Evolutionary conservation across 1,140 invertebrate genomes (phyloP).

Genomic region (Aphelenchoides fujianensis): DNA sequence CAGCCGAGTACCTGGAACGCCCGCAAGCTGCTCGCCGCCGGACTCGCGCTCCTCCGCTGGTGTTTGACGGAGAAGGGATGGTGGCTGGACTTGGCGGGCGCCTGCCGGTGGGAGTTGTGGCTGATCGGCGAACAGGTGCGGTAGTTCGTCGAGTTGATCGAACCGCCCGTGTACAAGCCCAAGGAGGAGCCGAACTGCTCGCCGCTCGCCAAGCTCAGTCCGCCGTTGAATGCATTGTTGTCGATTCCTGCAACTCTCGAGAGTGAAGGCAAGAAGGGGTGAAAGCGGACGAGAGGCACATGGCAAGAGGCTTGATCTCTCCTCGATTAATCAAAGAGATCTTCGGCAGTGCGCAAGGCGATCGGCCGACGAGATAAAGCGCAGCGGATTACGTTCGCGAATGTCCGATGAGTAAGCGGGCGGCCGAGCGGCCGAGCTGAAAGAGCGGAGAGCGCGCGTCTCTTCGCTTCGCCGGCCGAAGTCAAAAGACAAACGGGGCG

Average conservation of each 20-base stretch:
- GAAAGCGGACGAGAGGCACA: not conserved
- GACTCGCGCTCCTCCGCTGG: constrained; percentile 25
- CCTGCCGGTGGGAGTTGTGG: constrained; percentile 1
- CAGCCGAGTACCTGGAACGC: constrained; percentile 15
- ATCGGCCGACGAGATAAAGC: constrained; percentile 2
- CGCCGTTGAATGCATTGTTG: constrained; percentile 24
- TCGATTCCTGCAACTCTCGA: constrained; percentile 14
- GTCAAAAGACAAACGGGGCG: no score
- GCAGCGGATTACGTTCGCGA: not conserved
- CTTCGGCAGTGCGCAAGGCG: not conserved
- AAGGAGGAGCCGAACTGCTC: constrained; percentile 24
- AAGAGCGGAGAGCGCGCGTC: no score
- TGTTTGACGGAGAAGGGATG: constrained; percentile 19
- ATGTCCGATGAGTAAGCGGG: not conserved
- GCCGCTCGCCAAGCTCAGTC: not conserved
- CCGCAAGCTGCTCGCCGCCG: constrained; percentile 22
- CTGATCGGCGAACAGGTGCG: not conserved
- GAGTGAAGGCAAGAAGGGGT: not conserved
- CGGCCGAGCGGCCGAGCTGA: not conserved
- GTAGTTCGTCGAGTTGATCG: not conserved
- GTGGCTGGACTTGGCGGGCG: constrained; percentile 16
- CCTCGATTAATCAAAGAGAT: no score
- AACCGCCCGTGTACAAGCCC: constrained; percentile 22
- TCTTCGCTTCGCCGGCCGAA: no score
- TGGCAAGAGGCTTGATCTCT: no score